These are phyloP conservation scores for Triplophysa yarkandensis DNA, from an alignment of 2,797 vertebrate genomes.

Conservation along the genomic window DNA sequence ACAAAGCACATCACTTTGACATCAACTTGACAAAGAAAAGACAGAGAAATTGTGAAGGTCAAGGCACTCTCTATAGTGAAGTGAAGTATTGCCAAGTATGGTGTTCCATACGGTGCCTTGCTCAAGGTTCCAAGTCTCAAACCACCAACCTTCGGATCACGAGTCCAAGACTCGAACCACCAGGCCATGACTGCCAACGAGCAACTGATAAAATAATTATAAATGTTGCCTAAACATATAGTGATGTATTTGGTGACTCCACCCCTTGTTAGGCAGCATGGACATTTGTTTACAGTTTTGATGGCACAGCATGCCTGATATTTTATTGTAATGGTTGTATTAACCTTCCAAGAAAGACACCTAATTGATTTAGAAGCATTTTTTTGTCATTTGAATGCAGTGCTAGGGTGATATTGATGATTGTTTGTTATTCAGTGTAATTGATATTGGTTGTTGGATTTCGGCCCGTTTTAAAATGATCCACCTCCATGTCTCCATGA, in stretches of 20 bases:
- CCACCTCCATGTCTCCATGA: not conserved
- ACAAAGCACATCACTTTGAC: slow-evolving; percentile 6
- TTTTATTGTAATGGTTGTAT: not conserved
- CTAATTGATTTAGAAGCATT: not conserved
- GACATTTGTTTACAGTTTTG: slow-evolving; percentile 24
- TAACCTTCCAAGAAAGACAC: slow-evolving; percentile 6
- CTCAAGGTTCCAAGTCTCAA: too few relatives aligned
- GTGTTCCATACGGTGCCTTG: too few relatives aligned
- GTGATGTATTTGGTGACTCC: slow-evolving; percentile 29
- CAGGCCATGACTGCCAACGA: too few relatives aligned
- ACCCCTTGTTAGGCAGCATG: not conserved
- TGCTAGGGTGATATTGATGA: not conserved
- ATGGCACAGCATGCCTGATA: not conserved
- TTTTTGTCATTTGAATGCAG: not conserved
- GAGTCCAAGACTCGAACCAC: too few relatives aligned
- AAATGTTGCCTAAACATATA: not conserved
- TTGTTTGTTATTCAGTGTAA: not conserved
- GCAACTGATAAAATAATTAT: slow-evolving; percentile 48
- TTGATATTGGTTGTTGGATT: not conserved
- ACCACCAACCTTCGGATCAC: too few relatives aligned
- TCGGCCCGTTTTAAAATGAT: not conserved
- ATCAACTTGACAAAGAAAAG: slow-evolving; percentile 45
- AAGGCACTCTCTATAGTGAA: too few relatives aligned
- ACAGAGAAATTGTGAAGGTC: slow-evolving; percentile 30
- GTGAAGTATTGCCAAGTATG: too few relatives aligned